Percentiles rank a stretch among this genome's conserved stretches.
These are phyloP conservation scores for Aradus depressus DNA, from an alignment of 2,888 invertebrate species.

Conservation along the genomic window DNA sequence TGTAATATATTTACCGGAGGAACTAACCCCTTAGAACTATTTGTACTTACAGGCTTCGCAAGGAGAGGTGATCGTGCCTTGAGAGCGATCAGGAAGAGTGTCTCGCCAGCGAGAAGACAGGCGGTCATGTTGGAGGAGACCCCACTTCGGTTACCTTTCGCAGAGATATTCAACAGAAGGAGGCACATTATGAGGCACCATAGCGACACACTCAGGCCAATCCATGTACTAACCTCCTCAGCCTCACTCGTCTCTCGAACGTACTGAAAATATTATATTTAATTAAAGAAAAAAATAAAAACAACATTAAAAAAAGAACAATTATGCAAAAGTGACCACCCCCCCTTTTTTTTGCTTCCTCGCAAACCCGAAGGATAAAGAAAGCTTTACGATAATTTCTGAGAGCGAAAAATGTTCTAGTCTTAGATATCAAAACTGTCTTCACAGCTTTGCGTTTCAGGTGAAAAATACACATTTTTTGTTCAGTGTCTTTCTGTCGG, in stretches of 20 bases:
- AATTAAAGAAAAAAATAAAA: background rate
- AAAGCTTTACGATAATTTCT: no score
- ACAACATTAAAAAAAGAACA: background rate
- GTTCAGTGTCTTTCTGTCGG: no score
- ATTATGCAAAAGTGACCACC: background rate
- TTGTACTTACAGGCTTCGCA: slow-evolving; percentile 58
- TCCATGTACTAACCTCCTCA: slow-evolving; percentile 79
- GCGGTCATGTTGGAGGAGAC: slow-evolving; percentile 90
- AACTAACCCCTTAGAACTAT: background rate
- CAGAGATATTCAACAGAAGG: slow-evolving; percentile 63
- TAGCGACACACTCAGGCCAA: slow-evolving; percentile 74
- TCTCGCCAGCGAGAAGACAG: slow-evolving; percentile 74
- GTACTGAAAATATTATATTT: slow-evolving; percentile 42
- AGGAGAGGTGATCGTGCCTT: slow-evolving; percentile 70
- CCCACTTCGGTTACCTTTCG: slow-evolving; percentile 69
- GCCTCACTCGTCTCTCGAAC: slow-evolving; percentile 76
- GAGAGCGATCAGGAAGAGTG: slow-evolving; percentile 75
- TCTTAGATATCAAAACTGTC: no score
- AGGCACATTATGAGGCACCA: slow-evolving; percentile 68
- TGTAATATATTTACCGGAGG: background rate
- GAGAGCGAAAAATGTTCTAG: no score
- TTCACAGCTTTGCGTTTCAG: no score
- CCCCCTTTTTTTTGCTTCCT: background rate
- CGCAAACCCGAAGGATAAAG: background rate
- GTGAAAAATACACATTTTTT: no score